Evolutionary conservation across 2,797 vertebrate species (phyloP), one percentile per base, ranked within the genome.

Genomic region (Urosaurus nigricauda): DNA sequence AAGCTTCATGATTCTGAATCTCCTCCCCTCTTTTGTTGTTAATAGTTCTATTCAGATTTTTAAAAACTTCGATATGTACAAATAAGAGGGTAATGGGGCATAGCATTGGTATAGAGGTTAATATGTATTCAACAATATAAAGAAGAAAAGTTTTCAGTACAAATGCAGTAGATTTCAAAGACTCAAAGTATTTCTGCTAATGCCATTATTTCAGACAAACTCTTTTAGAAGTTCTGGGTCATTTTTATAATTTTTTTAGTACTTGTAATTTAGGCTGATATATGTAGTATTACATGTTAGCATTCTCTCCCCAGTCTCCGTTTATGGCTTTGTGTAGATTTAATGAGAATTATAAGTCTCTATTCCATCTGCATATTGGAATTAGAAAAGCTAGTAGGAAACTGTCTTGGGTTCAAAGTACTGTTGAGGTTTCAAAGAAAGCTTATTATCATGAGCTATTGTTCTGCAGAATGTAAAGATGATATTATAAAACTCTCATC

Each of bases 371-470:
- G 47, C 58, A 63, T 51, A 51, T 53, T 51, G 60, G 79, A 86
- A 65, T 40, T 51, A 21, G 78, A 78, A 79, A 86, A 65, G 19
- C 63, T 53, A n/a, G 19, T 81, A 26, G 58, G 4, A 53, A 81
- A 87, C 26, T 80, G 68, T 73, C n/a, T 58, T 58, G 35, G 47
- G 16, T 81, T 87, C 65, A 81, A 68, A 43, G 78, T 81, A 65
- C 47, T 32, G 26, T 29, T 71, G 65, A 21, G 35, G 71, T 87
- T 87, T 80, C 68, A 81, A 81, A 73, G 78, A 71, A 71, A 43
- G 65, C 78, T 81, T 53, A 81, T 87, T 73, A 87, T 29, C 86
- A 80, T 40, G 78, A 87, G 8, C 86, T 58, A 70, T 56, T 73
- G 65, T 81, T 81, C 51, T 80, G 26, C 51, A 43, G 37, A 82